Evolutionary conservation across 2,797 vertebrate genomes (phyloP), one percentile per base, ranked within the genome.

Genomic region (Macropodus opercularis): DNA sequence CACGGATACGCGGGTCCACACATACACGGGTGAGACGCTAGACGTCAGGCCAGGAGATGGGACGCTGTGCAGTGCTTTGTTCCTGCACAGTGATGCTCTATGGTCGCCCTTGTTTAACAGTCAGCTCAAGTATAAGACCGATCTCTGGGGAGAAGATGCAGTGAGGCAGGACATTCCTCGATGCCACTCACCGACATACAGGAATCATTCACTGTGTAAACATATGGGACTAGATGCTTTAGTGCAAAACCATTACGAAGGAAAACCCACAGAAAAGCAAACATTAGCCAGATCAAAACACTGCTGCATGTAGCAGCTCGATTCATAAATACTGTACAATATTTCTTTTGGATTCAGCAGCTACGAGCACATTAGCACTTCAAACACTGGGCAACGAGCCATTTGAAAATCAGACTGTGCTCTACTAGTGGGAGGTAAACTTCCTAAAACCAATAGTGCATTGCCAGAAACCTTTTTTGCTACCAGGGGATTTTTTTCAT

Each of bases 101-200:
- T 85, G 77, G 79, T 2, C 85, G 77, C 83, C 89, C 88, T 89
- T 92, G 83, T 83, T 85, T 86, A 91, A 91, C 88, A 89, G 89
- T 87, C 85, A 85, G 69, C 85, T 85, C 80, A 69, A 84, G 78
- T 77, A 69, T 66, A 85, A 84, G 69, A 75, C 71, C 72, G 55
- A 61, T 83, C 85, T 87, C 86, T 57, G 61, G 86, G 86, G 82
- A 73, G 56, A 53, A 36, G 69, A 78, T 32, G 63, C 58, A 66
- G 63, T 52, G 83, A 80, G 79, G 77, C 78, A 64, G 65, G 47
- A 71, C 71, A 54, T 79, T 72, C 80, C 71, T 75, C 62, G 79
- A 83, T 84, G 83, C 72, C 77, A 83, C 71, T 84, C 72, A 63
- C 48, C 74, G 63, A 87, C 66, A 77, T n/a, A 39, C 8, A 39